Percentiles rank a stretch among this genome's conserved stretches.
Conservation (phyloP, 1,140 invertebrate genomes). For the Drepana arcuata region DNA sequence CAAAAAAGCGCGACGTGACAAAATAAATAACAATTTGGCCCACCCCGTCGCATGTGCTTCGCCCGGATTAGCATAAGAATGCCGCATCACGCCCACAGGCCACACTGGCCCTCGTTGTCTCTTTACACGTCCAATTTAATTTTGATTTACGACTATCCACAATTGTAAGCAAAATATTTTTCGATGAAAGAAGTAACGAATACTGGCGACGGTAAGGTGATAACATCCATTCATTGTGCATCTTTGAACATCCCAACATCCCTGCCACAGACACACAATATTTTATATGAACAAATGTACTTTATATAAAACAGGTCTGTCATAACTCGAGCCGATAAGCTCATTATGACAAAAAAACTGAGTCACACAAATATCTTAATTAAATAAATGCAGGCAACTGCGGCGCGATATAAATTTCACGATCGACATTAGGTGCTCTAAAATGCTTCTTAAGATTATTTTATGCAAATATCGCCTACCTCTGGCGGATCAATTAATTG, state of each 20-base stretch:
- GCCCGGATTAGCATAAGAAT: constrained; percentile 69
- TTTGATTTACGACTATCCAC: constrained; percentile 65
- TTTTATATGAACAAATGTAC: too few relatives aligned
- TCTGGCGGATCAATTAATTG: constrained; percentile 46
- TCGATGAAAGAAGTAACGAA: too few relatives aligned
- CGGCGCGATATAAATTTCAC: constrained; percentile 37
- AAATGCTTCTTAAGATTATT: constrained; percentile 54
- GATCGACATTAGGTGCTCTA: constrained; percentile 35
- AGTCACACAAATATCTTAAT: constrained; percentile 50
- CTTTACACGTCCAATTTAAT: constrained; percentile 67
- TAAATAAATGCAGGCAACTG: too few relatives aligned
- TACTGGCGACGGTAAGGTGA: not conserved
- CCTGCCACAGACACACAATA: too few relatives aligned
- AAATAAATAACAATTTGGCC: constrained; percentile 72
- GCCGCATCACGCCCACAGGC: constrained; percentile 58
- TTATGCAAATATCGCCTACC: constrained; percentile 47
- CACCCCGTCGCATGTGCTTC: constrained; percentile 63
- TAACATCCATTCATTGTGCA: too few relatives aligned
- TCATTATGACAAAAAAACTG: too few relatives aligned
- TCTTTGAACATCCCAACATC: too few relatives aligned
- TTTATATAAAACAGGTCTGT: too few relatives aligned
- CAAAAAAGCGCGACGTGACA: constrained; percentile 66
- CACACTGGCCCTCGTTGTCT: constrained; percentile 53
- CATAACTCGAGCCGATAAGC: constrained; percentile 12
- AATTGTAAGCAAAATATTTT: constrained; percentile 59